Conservation (phyloP, 2,888 invertebrate species). For the Leptothorax acervorum region DNA sequence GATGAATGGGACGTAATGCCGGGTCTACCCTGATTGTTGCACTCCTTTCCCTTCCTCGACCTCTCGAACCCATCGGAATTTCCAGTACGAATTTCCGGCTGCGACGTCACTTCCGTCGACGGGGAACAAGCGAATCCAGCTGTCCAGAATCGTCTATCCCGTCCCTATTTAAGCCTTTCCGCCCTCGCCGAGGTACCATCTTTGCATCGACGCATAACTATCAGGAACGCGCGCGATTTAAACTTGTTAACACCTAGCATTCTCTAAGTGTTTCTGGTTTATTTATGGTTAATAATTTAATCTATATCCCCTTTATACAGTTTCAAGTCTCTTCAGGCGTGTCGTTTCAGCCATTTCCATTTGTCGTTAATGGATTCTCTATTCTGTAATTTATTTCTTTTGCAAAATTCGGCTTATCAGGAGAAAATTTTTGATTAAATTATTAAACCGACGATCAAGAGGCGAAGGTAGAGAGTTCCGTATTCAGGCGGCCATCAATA, state of each 20-base stretch:
- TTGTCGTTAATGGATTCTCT: conserved; percentile 9
- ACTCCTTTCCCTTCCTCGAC: conserved; percentile 78
- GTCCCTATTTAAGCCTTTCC: conserved; percentile 65
- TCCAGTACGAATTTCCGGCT: conserved; percentile 83
- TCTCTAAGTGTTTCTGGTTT: not conserved
- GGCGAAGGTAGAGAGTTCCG: not conserved
- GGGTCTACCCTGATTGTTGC: conserved; percentile 84
- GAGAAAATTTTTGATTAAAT: conserved; percentile 13
- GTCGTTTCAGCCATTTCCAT: not conserved
- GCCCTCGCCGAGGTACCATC: conserved; percentile 41
- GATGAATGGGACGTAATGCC: conserved; percentile 85
- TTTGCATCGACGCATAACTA: conserved; percentile 52
- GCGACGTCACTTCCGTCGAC: conserved; percentile 81
- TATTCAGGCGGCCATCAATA: conserved; percentile 78
- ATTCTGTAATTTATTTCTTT: not conserved
- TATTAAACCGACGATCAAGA: conserved; percentile 44
- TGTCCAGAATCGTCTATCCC: conserved; percentile 61
- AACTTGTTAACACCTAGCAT: conserved; percentile 23
- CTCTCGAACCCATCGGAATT: conserved; percentile 82
- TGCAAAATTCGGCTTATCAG: not conserved
- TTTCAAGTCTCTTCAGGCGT: not conserved
- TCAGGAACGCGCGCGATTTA: conserved; percentile 59
- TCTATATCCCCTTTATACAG: not conserved
- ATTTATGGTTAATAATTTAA: conserved; percentile 5
- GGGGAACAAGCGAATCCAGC: conserved; percentile 76